A percentile compares a stretch with the other conserved stretches of the same genome.
Evolutionary conservation across 2,888 invertebrate genomes (phyloP).

Genomic region (Drosophila kuntzei): DNA sequence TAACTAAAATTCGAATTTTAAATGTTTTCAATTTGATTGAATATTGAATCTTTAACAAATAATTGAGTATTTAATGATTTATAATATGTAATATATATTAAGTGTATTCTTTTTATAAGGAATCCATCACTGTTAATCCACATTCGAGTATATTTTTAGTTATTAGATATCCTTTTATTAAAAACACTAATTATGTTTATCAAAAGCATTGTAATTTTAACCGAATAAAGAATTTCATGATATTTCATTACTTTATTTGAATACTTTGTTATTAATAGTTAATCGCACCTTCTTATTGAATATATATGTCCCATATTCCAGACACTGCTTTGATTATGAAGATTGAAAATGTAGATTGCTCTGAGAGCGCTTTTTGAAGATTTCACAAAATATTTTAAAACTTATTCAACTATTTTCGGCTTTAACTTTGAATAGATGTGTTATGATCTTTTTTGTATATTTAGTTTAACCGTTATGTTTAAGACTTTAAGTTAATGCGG

Average conservation of each 20-base stretch:
- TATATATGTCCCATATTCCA: slow-evolving; percentile 32
- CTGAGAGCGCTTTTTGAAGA: neutral
- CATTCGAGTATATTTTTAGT: neutral
- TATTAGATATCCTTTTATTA: neutral
- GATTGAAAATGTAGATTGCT: slow-evolving; percentile 6
- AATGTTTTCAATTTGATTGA: no score
- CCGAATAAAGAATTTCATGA: neutral
- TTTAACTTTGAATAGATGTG: neutral
- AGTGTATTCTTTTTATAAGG: neutral
- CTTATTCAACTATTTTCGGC: slow-evolving; percentile 1
- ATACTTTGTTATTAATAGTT: neutral
- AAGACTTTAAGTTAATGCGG: slow-evolving; percentile 49
- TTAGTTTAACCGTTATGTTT: slow-evolving; percentile 19
- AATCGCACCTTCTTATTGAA: slow-evolving; percentile 40
- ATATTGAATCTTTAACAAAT: neutral
- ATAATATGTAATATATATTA: neutral
- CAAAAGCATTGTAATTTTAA: neutral
- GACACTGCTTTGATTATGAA: slow-evolving; percentile 31
- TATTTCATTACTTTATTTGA: slow-evolving; percentile 1
- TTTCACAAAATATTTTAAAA: slow-evolving; percentile 9
- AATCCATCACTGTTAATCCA: neutral
- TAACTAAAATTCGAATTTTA: no score
- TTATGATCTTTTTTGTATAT: neutral
- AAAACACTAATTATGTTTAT: neutral
- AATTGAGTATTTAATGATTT: neutral